A percentile compares a stretch with the other conserved stretches of the same genome.
Evolutionary conservation across 2,113 vertebrate genomes (phyloP).

Genomic region (Odontesthes bonariensis): DNA sequence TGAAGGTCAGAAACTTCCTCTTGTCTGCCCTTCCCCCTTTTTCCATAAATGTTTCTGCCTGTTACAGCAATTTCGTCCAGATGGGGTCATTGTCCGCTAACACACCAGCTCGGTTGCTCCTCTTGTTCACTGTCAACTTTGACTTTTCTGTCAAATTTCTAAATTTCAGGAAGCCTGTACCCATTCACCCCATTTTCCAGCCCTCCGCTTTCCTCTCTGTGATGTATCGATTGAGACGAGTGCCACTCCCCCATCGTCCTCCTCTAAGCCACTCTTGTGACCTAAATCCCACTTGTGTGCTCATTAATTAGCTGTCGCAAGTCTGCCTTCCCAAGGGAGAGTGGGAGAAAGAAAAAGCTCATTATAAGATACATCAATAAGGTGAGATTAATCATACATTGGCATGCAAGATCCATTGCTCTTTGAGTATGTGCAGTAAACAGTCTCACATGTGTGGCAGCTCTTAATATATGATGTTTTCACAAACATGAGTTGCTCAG

Average conservation of each 20-base stretch:
- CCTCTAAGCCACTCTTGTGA: slow-evolving; percentile 39
- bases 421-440: slow-evolving; percentile 13
- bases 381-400: slow-evolving; percentile 49
- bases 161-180: slow-evolving; percentile 46
- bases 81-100: slow-evolving; percentile 28
- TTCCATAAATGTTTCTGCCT: slow-evolving; percentile 28
- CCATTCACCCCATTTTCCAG: slow-evolving; percentile 35
- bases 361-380: slow-evolving; percentile 65
- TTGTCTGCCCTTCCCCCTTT: slow-evolving; percentile 14
- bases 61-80: slow-evolving; percentile 42
- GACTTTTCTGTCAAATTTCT: slow-evolving; percentile 32
- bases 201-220: slow-evolving; percentile 18
- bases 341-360: slow-evolving; percentile 55
- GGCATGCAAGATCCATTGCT: slow-evolving; percentile 7
- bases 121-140: slow-evolving; percentile 29
- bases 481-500: background rate
- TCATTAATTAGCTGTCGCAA: slow-evolving; percentile 72
- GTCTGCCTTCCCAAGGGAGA: slow-evolving; percentile 35
- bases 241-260: slow-evolving; percentile 27
- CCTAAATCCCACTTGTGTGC: slow-evolving; percentile 56
- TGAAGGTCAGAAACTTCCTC: slow-evolving; percentile 43
- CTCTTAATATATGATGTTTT: slow-evolving; percentile 28
- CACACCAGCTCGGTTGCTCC: slow-evolving; percentile 11
- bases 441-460: slow-evolving; percentile 24
- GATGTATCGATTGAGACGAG: slow-evolving; percentile 55